Base-by-base conservation (phyloP, 1,140 invertebrate species). In the Piezodorus guildinii region DNA sequence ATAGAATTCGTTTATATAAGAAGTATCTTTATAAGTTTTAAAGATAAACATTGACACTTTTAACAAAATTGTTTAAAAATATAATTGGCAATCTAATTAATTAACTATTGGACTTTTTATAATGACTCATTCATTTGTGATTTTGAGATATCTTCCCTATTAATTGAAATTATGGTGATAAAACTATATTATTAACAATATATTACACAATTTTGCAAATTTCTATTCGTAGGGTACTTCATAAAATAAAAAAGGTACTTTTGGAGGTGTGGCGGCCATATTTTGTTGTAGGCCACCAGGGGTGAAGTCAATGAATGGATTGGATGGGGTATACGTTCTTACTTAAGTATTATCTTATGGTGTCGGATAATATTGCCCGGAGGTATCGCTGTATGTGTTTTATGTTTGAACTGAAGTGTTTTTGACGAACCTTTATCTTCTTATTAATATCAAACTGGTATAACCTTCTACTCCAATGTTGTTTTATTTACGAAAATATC, bases 241-340 rank as follows among this genome's bases (percentile, higher is more conserved):
- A 39, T 39, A 10, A 39, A 39, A 39, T 39, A 10, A 39, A 49
- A n/a, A 49, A 21, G 46, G n/a, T 49, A 17, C 46, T 19, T 49
- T 49, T 10, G 46, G 46, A 72, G 71, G 71, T 72, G 71, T 72
- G 71, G 71, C 71, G 71, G 71, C 71, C 71, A 72, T 72, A 69
- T 72, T 72, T 71, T 67, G 65, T 70, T 23, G 30, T 62, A 64
- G 67, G 69, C 66, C 66, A 68, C 66, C 63, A 65, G 69, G 69
- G 66, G 64, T 64, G 61, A 68, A 62, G 67, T 62, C 62, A 65
- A 52, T 64, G 66, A 64, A 60, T n/a, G 49, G 17, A 25, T 39
- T 30, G 14, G 27, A 19, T 30, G 15, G 25, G 30, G 17, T 52
- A 17, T 21, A 25, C 14, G 3, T 39, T 25, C 52, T 39, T 10